These are phyloP conservation scores for Campylomormyrus numenius DNA, from an alignment of 2,113 vertebrate species.

Conservation along the genomic window DNA sequence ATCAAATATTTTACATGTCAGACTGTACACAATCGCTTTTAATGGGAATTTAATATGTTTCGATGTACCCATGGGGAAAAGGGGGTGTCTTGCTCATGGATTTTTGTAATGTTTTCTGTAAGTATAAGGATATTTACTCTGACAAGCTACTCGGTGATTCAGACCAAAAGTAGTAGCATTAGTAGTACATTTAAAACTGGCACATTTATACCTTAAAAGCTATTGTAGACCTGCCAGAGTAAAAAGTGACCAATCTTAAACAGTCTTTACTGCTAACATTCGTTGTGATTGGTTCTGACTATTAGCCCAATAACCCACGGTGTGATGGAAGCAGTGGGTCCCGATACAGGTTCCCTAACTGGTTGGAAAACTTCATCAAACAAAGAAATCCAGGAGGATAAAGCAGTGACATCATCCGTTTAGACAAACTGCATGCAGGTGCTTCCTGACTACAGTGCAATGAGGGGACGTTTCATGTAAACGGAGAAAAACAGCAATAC, in stretches of 20 bases:
- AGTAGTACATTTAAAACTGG: background rate
- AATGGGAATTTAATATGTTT: constrained; percentile 1
- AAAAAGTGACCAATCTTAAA: background rate
- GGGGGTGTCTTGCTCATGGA: background rate
- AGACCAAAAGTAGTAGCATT: background rate
- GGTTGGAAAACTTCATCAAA: background rate
- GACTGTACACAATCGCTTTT: background rate
- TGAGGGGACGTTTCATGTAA: background rate
- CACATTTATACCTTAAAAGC: background rate
- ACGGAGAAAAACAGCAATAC: background rate
- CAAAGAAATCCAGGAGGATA: background rate
- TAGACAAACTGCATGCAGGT: background rate
- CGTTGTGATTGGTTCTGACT: background rate
- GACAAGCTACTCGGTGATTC: background rate
- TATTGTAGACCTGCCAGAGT: background rate
- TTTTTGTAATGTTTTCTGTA: background rate
- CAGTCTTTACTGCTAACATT: background rate
- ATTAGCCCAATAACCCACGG: background rate
- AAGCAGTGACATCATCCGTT: background rate
- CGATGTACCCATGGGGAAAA: background rate
- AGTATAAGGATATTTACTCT: background rate
- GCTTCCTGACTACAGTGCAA: background rate
- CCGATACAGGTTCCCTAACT: background rate
- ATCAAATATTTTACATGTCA: background rate
- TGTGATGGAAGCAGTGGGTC: background rate